Evolutionary conservation across 2,113 vertebrate genomes (phyloP).

Genomic region (Ciconia boyciana): DNA sequence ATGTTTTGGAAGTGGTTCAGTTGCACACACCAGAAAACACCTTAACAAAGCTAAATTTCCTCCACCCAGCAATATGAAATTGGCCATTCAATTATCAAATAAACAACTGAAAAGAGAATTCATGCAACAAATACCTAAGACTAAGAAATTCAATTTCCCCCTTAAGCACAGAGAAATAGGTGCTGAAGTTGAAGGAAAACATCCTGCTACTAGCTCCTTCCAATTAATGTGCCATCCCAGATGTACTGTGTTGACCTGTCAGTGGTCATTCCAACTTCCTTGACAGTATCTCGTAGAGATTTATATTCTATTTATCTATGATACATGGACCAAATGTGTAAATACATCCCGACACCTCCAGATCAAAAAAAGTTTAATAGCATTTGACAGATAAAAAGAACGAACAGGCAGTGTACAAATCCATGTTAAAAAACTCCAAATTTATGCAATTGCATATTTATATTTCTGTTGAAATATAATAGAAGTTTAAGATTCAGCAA

Average conservation of each 20-base stretch:
- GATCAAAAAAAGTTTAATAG: not conserved
- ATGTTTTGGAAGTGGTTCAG: not conserved
- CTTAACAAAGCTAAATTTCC: not conserved
- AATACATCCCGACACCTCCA: not conserved
- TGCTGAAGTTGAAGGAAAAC: not conserved
- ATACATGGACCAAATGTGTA: not conserved
- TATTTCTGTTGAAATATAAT: not conserved
- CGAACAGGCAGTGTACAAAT: not conserved
- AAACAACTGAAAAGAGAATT: not conserved
- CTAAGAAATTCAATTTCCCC: not conserved
- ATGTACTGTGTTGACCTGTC: fast-evolving
- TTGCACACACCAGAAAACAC: not conserved
- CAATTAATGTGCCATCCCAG: not conserved
- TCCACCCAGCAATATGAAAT: not conserved
- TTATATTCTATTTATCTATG: not conserved
- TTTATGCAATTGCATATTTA: not conserved
- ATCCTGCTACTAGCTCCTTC: not conserved
- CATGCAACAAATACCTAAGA: not conserved
- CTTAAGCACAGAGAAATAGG: not conserved
- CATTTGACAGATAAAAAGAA: not conserved
- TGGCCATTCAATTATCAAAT: not conserved
- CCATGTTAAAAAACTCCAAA: not conserved
- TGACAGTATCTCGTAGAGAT: not conserved
- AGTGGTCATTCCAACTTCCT: not conserved
- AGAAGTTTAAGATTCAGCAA: not conserved